Evolutionary conservation across 1,140 invertebrate species (phyloP).

Genomic region (Melitaea cinxia): DNA sequence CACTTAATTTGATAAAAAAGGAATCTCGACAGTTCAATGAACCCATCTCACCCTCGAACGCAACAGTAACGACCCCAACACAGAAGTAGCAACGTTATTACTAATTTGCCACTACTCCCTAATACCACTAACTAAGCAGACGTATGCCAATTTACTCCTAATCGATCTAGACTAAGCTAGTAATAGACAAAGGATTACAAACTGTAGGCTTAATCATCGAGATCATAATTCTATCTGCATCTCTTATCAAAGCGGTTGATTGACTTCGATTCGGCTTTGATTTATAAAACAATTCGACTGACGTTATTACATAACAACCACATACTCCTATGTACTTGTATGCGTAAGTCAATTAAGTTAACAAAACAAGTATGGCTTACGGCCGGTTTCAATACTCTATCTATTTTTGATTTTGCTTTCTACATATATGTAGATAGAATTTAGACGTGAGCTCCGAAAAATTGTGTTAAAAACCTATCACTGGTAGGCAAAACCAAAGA

Average conservation of each 20-base stretch:
- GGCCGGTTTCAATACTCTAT: too few relatives aligned
- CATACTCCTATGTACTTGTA: too few relatives aligned
- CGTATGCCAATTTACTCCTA: constrained; percentile 33
- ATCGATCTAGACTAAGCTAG: constrained; percentile 38
- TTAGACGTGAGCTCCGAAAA: too few relatives aligned
- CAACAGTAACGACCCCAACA: background rate
- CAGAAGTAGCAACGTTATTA: constrained; percentile 20
- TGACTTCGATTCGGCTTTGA: constrained; percentile 10
- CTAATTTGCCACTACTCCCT: constrained; percentile 33
- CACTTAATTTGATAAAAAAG: too few relatives aligned
- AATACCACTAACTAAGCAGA: constrained; percentile 38
- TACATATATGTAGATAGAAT: too few relatives aligned
- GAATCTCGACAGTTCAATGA: background rate
- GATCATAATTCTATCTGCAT: constrained; percentile 46
- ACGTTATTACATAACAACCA: too few relatives aligned
- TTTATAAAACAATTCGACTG: background rate
- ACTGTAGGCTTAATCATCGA: constrained; percentile 39
- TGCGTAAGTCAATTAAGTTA: too few relatives aligned
- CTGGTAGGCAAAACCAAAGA: too few relatives aligned
- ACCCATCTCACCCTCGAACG: background rate
- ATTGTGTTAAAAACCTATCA: too few relatives aligned
- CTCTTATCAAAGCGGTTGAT: constrained; percentile 46
- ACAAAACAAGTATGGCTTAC: too few relatives aligned
- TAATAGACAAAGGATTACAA: constrained; percentile 49
- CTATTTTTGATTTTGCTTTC: too few relatives aligned